Evolutionary conservation across 2,113 vertebrate species (phyloP).

Genomic region (Oostethus manadensis): DNA sequence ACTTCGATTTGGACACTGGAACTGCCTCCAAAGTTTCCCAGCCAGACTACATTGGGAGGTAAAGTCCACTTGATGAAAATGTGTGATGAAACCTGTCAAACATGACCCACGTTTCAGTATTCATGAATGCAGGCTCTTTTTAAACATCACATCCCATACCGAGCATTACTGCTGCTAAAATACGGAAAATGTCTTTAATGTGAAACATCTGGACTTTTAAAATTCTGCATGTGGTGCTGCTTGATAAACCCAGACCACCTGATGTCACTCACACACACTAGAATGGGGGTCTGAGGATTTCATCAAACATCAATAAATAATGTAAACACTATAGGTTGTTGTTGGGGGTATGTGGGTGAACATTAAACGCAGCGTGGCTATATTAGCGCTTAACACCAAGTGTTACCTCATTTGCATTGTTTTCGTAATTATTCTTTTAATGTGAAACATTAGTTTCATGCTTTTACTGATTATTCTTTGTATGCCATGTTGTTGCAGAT

Average conservation of each 20-base stretch:
- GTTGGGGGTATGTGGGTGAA: too few relatives aligned
- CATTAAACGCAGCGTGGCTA: too few relatives aligned
- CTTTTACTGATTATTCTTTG: too few relatives aligned
- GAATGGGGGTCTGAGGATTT: constrained; percentile 1
- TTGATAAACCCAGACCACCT: constrained; percentile 24
- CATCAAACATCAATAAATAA: too few relatives aligned
- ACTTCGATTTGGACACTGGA: background rate
- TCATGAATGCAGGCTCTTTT: constrained; percentile 1
- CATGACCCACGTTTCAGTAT: constrained; percentile 9
- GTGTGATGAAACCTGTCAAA: constrained; percentile 15
- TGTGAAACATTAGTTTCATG: too few relatives aligned
- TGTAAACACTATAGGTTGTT: too few relatives aligned
- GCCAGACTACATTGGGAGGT: background rate
- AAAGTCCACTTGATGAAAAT: constrained; percentile 7
- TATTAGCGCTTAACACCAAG: too few relatives aligned
- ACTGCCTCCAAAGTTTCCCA: background rate
- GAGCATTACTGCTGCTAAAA: constrained; percentile 26
- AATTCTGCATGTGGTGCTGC: constrained; percentile 22
- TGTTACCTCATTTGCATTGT: too few relatives aligned
- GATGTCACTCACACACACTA: constrained; percentile 12
- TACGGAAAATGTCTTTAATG: constrained; percentile 14
- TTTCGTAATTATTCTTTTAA: too few relatives aligned
- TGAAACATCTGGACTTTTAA: constrained; percentile 41
- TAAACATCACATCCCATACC: constrained; percentile 12
- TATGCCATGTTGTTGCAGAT: too few relatives aligned